A percentile compares a stretch with the other conserved stretches of the same genome.
These are phyloP conservation scores for Coryphaenoides rupestris DNA, from an alignment of 2,113 vertebrate genomes.

Conservation along the genomic window DNA sequence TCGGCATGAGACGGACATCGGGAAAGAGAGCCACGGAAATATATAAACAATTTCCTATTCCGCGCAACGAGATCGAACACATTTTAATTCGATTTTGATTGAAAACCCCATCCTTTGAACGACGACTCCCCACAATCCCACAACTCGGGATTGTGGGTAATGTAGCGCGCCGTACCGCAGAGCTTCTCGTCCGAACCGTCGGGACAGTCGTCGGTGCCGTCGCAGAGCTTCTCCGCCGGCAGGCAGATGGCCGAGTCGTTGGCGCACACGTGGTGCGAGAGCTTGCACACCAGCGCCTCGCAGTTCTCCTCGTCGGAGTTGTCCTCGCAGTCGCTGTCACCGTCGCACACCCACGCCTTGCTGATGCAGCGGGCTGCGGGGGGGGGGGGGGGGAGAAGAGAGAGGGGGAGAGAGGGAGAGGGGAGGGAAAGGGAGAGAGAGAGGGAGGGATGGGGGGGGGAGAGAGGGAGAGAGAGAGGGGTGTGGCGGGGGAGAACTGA, in stretches of 20 bases:
- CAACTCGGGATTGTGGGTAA: background rate
- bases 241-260: constrained; percentile 92
- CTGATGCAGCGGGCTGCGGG: constrained; percentile 89
- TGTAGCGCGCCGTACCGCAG: constrained; percentile 76
- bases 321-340: constrained; percentile 95
- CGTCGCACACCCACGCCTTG: constrained; percentile 97
- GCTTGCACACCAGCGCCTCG: constrained; percentile 89
- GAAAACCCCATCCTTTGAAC: background rate
- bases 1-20: background rate
- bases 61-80: too few species aligned
- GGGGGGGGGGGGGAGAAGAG: background rate
- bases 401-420: background rate
- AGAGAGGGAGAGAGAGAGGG: background rate
- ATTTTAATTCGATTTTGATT: too few species aligned
- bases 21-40: background rate
- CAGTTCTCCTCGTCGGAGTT: constrained; percentile 96
- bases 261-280: constrained; percentile 91
- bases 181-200: constrained; percentile 93
- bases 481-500: too few species aligned
- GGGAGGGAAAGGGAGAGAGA: background rate
- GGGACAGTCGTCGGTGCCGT: constrained; percentile 86
- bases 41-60: background rate
- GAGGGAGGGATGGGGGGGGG: too few species aligned
- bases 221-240: constrained; percentile 88
- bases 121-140: background rate